phyloP scores from a whole-genome alignment of 2,797 vertebrate genomes.

The Psittacula derbiana region DNA sequence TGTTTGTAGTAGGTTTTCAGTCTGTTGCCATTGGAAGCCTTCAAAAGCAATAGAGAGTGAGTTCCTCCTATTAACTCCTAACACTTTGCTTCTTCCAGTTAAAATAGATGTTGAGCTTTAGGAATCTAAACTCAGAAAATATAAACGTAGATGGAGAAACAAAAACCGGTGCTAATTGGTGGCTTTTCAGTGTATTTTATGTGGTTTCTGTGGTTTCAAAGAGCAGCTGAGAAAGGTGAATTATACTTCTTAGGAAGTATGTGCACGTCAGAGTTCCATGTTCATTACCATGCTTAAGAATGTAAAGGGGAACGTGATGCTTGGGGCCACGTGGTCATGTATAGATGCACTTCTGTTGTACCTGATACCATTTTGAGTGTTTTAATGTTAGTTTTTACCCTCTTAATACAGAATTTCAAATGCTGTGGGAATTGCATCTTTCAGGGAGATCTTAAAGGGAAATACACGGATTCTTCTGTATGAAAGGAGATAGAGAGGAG shows the following conservation, averaged over 20 bases:
- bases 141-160: neutral
- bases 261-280: neutral
- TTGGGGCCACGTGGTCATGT: neutral
- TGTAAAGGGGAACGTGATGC: neutral
- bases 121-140: neutral
- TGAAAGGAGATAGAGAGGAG: neutral
- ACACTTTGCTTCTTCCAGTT: neutral
- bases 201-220: neutral
- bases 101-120: neutral
- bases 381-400: neutral
- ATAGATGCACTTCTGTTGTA: neutral
- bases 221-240: neutral
- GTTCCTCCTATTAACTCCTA: neutral
- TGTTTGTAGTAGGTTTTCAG: neutral
- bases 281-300: rapidly evolving
- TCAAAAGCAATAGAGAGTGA: neutral
- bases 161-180: neutral
- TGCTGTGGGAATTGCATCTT: neutral
- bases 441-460: neutral
- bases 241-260: neutral
- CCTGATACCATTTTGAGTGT: neutral
- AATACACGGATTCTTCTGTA: neutral
- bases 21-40: neutral
- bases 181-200: neutral
- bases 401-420: neutral